Evolutionary conservation across 53 echinoderm and acorn worm genomes (phyloP).

Genomic region (Patiria pectinifera): DNA sequence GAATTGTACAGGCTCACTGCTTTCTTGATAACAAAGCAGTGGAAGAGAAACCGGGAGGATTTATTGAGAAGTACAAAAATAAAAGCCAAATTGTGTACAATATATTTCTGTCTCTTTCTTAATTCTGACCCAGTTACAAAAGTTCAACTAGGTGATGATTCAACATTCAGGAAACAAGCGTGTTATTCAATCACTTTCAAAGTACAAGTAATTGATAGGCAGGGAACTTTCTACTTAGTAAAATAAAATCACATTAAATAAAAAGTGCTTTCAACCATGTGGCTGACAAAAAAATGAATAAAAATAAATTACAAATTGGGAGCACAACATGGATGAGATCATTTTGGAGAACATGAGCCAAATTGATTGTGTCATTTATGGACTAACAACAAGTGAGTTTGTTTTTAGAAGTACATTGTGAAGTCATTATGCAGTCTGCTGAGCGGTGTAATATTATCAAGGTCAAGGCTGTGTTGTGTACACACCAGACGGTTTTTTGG

Average conservation of each 20-base stretch:
- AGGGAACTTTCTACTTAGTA: no score
- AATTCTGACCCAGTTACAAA: background rate
- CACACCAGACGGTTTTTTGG: background rate
- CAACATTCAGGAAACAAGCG: no score
- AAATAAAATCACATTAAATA: background rate
- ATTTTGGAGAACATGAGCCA: background rate
- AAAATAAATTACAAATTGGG: background rate
- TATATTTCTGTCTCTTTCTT: background rate
- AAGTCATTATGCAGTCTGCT: background rate
- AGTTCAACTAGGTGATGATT: background rate
- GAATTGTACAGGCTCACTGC: background rate
- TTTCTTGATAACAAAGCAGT: no score
- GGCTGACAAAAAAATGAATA: background rate
- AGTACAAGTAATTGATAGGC: no score
- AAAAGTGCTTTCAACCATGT: background rate
- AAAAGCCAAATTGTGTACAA: no score
- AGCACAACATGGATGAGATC: background rate
- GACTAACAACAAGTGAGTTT: conserved; percentile 29
- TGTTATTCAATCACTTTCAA: no score
- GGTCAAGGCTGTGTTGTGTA: conserved; percentile 8
- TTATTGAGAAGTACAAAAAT: no score
- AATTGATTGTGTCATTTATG: conserved; percentile 22
- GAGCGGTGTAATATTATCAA: background rate
- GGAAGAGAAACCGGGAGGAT: no score
- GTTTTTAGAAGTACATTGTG: conserved; percentile 5